Evolutionary conservation across 2,797 vertebrate species (phyloP), one percentile per base, ranked within the genome.

Genomic region (Coranthus polyacanthus): DNA sequence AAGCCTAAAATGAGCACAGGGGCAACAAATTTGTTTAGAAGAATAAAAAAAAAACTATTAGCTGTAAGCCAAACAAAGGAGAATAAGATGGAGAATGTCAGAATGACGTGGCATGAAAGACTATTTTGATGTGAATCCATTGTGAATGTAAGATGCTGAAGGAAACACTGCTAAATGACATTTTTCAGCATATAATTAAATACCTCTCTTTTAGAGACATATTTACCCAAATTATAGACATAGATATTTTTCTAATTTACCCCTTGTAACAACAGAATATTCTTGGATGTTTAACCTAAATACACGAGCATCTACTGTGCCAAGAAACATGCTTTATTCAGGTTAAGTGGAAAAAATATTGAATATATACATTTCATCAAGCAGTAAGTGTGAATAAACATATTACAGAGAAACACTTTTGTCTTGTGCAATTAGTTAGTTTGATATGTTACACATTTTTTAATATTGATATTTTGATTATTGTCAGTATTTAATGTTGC

Each of bases 281-380:
- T 77, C 47, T 39, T 44, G 16, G 17, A 64, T 63, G 21, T 58
- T 57, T 50, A 20, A 45, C 38, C 20, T 29, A 62, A 11, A 65
- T 63, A 34, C 41, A 43, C 41, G 26, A n/a, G 10, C 51, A 22
- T 21, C 41, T 41, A 43, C 2, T 61, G 39, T 76, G 68, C 69
- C 68, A 77, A 34, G 62, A 66, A 68, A 54, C 41, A 74, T 32
- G 51, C 22, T 68, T 22, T 54, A 67, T 70, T 43, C 64, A 69
- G 63, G 45, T 67, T 44, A 72, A 59, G 67, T 50, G 54, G n/a
- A n/a, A 16, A 16, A 38, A 56, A 22, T 62, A 47, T 21, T 78
- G 69, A 85, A 77, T 72, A 82, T 66, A 72, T 69, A 80, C 75
- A 76, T 88, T 82, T 87, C 73, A 88, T 72, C 49, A 77, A 79